phyloP scores from a whole-genome alignment of 2,113 vertebrate genomes.

The Callithrix jacchus region DNA sequence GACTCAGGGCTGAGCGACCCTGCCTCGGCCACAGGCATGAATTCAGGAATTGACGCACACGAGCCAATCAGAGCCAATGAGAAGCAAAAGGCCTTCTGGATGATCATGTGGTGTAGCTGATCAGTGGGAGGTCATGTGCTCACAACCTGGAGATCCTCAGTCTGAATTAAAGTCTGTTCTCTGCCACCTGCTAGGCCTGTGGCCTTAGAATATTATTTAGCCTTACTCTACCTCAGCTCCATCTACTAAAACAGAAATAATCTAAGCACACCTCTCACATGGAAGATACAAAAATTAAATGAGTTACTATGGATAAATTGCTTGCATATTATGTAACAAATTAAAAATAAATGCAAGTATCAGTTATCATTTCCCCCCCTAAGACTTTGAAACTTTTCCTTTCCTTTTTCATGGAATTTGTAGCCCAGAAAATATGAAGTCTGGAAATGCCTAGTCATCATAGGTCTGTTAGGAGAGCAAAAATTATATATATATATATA shows the following conservation, averaged over 20 bases:
- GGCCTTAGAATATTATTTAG: neutral
- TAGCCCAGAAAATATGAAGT: neutral
- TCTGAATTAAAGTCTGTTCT: neutral
- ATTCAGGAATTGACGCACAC: neutral
- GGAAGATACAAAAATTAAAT: neutral
- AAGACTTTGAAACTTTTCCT: neutral
- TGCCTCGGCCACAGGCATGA: accelerated
- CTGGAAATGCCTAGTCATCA: neutral
- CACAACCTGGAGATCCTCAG: accelerated
- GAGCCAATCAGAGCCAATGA: neutral
- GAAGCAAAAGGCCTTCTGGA: neutral
- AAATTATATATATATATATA: neutral
- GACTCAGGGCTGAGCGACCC: neutral
- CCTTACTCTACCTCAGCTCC: neutral
- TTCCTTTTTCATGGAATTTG: neutral
- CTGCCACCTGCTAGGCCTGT: neutral
- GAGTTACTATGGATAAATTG: neutral
- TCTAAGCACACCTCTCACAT: neutral
- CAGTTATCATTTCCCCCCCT: neutral
- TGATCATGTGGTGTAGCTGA: accelerated
- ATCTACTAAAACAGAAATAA: neutral
- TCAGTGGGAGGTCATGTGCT: neutral
- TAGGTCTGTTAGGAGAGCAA: neutral
- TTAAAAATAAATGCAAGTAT: neutral
- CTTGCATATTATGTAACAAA: neutral